Base-by-base conservation (phyloP, 1,140 invertebrate species). In the Cydia splendana region DNA sequence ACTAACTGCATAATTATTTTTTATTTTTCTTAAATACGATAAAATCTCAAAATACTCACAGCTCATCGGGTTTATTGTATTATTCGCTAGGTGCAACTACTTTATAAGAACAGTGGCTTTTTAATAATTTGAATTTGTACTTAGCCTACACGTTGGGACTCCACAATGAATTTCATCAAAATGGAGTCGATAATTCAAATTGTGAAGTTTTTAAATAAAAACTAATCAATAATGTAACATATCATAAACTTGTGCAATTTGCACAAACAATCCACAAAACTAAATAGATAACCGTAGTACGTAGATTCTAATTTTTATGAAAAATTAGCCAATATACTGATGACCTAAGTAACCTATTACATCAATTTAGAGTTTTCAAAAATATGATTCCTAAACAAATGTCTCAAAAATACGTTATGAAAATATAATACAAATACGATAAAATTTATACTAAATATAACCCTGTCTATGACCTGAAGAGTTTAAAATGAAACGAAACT, bases 361-460 rank as follows among this genome's bases (percentile, higher is more conserved):
- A 87, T 89, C 87, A 91, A 90, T 91, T 91, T 88, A 91, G 86
- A 89, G 84, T 85, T 88, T 91, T 91, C 87, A 91, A 93, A 93
- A 92, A 91, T 93, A 93, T 92, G 85, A 91, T 91, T 92, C 91
- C 89, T 91, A 92, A 93, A 93, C 89, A 88, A 93, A 92, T 85
- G 81, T 93, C 90, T 93, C 90, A 93, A 93, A 93, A 92, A 92
- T 91, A 91, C 87, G 76, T 93, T 92, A 92, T 93, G 90, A 92
- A 92, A 93, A 93, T 92, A 92, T 93, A 92, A 93, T 92, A 91
- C 88, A 90, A 90, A 93, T 91, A 92, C 90, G 88, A 91, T 93
- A 93, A 93, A 93, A 92, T 93, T 93, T 92, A 93, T 92, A 92
- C 90, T 93, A 91, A 92, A 93, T 93, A 92, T 92, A 92, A 93